phyloP scores from a whole-genome alignment of 2,797 vertebrate genomes.

The Sphenopsis melanotis region DNA sequence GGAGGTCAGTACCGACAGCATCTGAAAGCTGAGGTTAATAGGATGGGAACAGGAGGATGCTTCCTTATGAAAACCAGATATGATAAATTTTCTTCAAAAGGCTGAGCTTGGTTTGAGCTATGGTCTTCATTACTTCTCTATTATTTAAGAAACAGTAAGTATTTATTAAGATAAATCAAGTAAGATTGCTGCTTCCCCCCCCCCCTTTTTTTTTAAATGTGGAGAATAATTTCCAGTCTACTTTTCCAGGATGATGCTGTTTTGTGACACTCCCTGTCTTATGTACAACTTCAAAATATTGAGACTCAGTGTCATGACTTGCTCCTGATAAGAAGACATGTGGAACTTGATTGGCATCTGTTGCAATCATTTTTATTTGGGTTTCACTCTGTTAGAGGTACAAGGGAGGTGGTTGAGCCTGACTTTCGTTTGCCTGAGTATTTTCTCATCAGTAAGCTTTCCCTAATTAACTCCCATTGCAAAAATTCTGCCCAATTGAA shows the following conservation, averaged over 20 bases:
- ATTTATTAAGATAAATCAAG: neutral
- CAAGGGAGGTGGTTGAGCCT: neutral
- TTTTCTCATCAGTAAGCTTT: neutral
- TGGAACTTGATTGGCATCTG: neutral
- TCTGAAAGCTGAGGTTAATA: neutral
- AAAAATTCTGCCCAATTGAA: neutral
- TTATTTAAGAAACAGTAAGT: neutral
- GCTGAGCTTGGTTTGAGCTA: neutral
- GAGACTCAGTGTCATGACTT: accelerated
- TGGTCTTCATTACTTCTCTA: neutral
- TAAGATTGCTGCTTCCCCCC: neutral
- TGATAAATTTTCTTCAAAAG: neutral
- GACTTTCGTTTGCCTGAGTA: neutral
- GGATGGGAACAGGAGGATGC: neutral
- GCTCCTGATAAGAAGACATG: neutral
- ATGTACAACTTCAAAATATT: neutral
- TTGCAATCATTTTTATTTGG: neutral
- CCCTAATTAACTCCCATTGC: neutral
- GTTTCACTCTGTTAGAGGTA: neutral
- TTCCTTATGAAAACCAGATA: neutral
- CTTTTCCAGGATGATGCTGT: neutral
- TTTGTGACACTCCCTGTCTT: neutral
- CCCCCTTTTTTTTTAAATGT: neutral
- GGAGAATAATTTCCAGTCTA: neutral
- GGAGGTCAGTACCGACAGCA: neutral